Evolutionary conservation across 2,797 vertebrate genomes (phyloP), one percentile per base, ranked within the genome.

Genomic region (Spea hammondii): DNA sequence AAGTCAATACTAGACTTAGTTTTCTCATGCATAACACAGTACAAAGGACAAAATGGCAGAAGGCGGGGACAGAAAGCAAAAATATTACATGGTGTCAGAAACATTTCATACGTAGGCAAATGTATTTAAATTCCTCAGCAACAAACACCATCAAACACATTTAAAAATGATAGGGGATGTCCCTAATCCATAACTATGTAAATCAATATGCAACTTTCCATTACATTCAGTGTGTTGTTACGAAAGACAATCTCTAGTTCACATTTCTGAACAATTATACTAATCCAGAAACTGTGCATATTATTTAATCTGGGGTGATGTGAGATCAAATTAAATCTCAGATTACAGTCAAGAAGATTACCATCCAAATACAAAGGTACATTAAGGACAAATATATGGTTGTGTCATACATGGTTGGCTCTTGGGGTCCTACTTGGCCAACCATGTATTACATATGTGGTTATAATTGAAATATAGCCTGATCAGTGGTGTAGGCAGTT

Each of bases 121-220:
- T 55, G 57, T 79, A 67, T 73, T 79, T 47, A 69, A 73, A 46
- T 17, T 7, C 44, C 12, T 5, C 47, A 74, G 74, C 72, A 54
- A 70, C 32, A 71, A 79, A 64, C 44, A 67, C 32, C 55, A 49
- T 65, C 73, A 80, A 70, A 71, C 46, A 76, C 11, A 10, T 64
- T 53, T 8, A 65, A 12, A 71, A 49, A 3, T 49, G 32, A 51
- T 57, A 59, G 79, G 79, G 70, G 74, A 9, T 68, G 64, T 77
- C 79, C 79, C 79, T 32, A 46, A 72, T 67, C 60, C 73, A 59
- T 9, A 72, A 45, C 1, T 81, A 81, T 76, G 74, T 66, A 81
- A 77, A 81, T 70, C 13, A 4, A 60, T 9, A 57, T 67, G 62
- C 73, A 77, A 62, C 44, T 75, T 82, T 48, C 79, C 48, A 82